Base-by-base conservation (phyloP, 2,797 vertebrate species). In the Sebastes variabilis region DNA sequence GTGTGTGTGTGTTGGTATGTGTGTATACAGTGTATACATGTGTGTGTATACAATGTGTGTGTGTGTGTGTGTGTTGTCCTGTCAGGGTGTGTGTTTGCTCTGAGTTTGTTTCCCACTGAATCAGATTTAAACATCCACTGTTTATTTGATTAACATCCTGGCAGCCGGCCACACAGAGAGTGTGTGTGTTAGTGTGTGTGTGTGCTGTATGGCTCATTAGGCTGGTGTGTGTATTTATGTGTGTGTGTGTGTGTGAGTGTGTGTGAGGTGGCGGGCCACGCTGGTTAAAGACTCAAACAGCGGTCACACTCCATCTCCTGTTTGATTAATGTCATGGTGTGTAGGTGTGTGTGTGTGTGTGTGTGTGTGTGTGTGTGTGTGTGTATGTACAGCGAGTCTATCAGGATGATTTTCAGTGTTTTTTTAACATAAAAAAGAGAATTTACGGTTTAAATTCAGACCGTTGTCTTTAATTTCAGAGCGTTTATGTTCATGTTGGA, bases 211-310 rank as follows among this genome's bases (percentile, higher is more conserved):
- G 88, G 81, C 88, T 92, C 87, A 89, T 92, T 92, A 92, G 85
- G 77, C 66, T 4, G 27, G 69, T 81, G 70, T 78, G 56, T 75
- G 38, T 79, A 8, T 68, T 22, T 64, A 8, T 72, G n/a, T 62
- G 49, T 77, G 6, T 62, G 24, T 62, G 24, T 9, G 46, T 49
- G 42, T 20, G 24, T 64, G 34, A 25, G 59, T 80, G 86, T 61
- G 68, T 80, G 77, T 62, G 72, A 79, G 72, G 75, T 74, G 72
- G 86, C 76, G 79, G 80, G 85, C 76, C 83, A 72, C 52, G 38
- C 70, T 86, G 89, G 91, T 92, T 93, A 92, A 94, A 91, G 80
- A 91, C 91, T 84, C 86, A 54, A 83, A 86, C 79, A 76, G 81
- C 36, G 81, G 89, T 88, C 87, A 89, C 87, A 85, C 90, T 81